Evolutionary conservation across 2,797 vertebrate genomes (phyloP).

Genomic region (Sternotherus odoratus): DNA sequence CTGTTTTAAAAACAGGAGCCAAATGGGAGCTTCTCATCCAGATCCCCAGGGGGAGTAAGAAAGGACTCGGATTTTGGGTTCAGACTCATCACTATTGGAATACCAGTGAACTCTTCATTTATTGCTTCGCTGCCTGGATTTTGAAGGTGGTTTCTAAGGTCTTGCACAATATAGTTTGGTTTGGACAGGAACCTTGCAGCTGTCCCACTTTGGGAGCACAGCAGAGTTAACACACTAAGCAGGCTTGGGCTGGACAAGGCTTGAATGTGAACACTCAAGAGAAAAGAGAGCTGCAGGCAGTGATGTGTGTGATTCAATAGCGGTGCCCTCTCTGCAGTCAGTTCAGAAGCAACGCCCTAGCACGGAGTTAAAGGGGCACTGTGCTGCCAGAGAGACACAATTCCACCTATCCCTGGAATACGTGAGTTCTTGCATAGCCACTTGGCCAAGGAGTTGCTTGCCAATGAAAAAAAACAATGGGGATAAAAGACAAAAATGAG

Average conservation of each 20-base stretch:
- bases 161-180: not conserved
- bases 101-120: not conserved
- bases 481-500: not conserved
- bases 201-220: not conserved
- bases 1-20: not conserved
- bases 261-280: not conserved
- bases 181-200: not conserved
- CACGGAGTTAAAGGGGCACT: not conserved
- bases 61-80: not conserved
- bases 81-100: not conserved
- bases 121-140: not conserved
- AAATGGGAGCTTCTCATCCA: not conserved
- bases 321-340: not conserved
- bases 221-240: not conserved
- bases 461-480: not conserved
- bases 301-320: not conserved
- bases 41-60: not conserved
- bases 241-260: not conserved
- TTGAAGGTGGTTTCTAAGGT: not conserved
- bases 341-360: not conserved
- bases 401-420: not conserved
- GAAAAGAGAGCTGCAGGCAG: not conserved
- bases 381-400: not conserved
- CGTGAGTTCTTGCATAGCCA: not conserved
- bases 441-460: not conserved